Evolutionary conservation across 1,140 invertebrate species (phyloP), one percentile per base, ranked within the genome.

Genomic region (Helicoverpa zea): DNA sequence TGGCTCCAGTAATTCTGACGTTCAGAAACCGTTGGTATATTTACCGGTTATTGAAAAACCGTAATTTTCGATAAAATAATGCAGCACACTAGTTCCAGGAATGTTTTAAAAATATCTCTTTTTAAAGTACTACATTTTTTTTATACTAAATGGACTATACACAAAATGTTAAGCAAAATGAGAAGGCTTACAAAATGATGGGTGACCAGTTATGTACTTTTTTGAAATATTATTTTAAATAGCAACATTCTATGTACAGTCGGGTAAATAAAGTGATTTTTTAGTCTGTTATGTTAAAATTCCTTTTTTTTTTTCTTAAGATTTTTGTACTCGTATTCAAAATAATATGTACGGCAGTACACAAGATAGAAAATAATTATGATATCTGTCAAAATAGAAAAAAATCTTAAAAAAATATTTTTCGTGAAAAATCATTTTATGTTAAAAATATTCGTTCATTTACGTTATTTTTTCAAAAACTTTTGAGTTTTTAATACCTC

Each of bases 301-400:
- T 43, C 35, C 3, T 54, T 12, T n/a, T 58, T 58, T 58, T 58
- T 58, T 58, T 58, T n/a, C n/a, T 58, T 58, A 16, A 58, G 11
- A 9, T 18, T 58, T 63, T 63, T 63, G 61, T 63, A 63, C 61
- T 64, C 30, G n/a, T 43, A 43, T 64, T 64, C 30, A 64, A 47
- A 64, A 16, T 43, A 64, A 47, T 64, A 61, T 61, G 35, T 18
- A 58, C 56, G 16, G 5, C 18, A 58, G 56, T 18, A 58, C 16
- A 18, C 10, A 23, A 23, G 4, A 64, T 3, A 11, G n/a, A 43
- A 43, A 11, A 47, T 9, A 30, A 43, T 66, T 66, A 66, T 49
- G 63, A 66, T 66, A 66, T 66, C 12, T 66, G 63, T 66, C 63
- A 66, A 66, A 59, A 59, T 59, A 2, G 2, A 59, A 59, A 58